Percentiles rank a stretch among this genome's conserved stretches.
Evolutionary conservation across 2,888 invertebrate genomes (phyloP).

Genomic region (Agrochola macilenta): DNA sequence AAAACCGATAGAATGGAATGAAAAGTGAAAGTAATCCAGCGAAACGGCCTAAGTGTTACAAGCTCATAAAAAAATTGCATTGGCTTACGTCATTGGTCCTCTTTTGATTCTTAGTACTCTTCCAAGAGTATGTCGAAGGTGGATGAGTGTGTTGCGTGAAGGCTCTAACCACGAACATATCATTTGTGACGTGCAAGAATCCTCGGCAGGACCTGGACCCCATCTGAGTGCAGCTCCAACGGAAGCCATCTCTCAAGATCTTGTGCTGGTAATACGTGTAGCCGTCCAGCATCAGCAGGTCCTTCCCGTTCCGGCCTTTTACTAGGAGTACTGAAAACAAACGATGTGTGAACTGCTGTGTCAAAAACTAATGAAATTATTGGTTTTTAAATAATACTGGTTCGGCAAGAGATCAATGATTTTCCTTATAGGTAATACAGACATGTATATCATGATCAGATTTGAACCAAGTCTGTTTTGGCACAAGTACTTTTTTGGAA

Average conservation of each 20-base stretch:
- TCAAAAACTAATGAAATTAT: not conserved
- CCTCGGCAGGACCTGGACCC: slow-evolving; percentile 87
- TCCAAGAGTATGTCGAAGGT: slow-evolving; percentile 82
- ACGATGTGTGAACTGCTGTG: slow-evolving; percentile 50
- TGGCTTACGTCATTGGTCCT: slow-evolving; percentile 65
- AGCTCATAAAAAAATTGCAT: not conserved
- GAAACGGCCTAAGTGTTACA: not conserved
- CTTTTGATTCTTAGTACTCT: slow-evolving; percentile 74
- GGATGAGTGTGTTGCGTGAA: slow-evolving; percentile 85
- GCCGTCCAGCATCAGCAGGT: slow-evolving; percentile 85
- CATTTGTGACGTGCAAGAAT: slow-evolving; percentile 84
- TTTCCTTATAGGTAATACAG: not conserved
- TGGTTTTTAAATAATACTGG: not conserved
- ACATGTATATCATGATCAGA: not conserved
- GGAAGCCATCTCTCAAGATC: slow-evolving; percentile 82
- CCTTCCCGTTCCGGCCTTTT: slow-evolving; percentile 85
- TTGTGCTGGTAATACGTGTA: slow-evolving; percentile 88
- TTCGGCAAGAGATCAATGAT: not conserved
- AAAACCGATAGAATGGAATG: not conserved
- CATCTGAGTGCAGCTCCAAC: slow-evolving; percentile 89
- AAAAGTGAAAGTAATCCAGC: not conserved
- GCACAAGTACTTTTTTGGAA: not conserved
- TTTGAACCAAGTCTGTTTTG: not conserved
- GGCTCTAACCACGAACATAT: slow-evolving; percentile 85
- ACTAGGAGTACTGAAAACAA: slow-evolving; percentile 84